Conservation (phyloP, 2,797 vertebrate genomes). For the Amphiprion clarkii region DNA sequence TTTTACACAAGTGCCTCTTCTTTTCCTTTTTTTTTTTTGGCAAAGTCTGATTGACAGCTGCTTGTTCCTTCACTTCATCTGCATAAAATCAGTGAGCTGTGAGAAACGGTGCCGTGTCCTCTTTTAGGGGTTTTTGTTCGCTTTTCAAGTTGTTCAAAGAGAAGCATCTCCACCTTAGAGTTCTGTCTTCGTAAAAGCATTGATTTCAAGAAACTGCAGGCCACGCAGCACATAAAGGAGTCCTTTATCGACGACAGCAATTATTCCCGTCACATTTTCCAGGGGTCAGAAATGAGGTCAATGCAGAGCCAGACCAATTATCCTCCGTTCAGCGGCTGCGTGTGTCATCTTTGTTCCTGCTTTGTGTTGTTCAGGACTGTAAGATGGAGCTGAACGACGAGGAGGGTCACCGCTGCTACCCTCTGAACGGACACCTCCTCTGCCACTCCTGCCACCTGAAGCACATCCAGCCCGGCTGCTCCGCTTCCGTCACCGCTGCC, state of each 20-base stretch:
- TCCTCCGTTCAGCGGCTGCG: not conserved
- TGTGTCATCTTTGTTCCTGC: constrained; percentile 7
- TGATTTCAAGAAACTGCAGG: constrained; percentile 20
- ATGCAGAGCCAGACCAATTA: constrained; percentile 1
- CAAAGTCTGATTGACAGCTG: constrained; percentile 57
- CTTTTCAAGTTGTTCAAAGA: constrained; percentile 12
- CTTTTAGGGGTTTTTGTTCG: not conserved
- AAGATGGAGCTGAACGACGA: constrained; percentile 95
- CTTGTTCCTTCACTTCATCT: constrained; percentile 24
- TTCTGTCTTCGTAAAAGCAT: constrained; percentile 10
- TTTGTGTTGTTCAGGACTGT: constrained; percentile 87
- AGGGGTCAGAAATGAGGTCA: constrained; percentile 10
- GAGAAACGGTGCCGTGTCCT: constrained; percentile 9
- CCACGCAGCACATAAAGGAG: constrained; percentile 4
- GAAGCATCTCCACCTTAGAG: not conserved
- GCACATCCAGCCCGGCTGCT: constrained; percentile 86
- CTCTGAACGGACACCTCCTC: constrained; percentile 92
- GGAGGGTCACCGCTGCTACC: constrained; percentile 96
- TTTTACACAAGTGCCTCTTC: constrained; percentile 44
- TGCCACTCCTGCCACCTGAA: constrained; percentile 95
- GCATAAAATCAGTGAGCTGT: constrained; percentile 46
- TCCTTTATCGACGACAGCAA: not conserved
- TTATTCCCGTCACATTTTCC: constrained; percentile 4
- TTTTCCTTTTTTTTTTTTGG: not conserved
- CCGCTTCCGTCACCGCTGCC: constrained; percentile 63